Conservation (phyloP, 2,888 invertebrate genomes). For the Germaria angustata region DNA sequence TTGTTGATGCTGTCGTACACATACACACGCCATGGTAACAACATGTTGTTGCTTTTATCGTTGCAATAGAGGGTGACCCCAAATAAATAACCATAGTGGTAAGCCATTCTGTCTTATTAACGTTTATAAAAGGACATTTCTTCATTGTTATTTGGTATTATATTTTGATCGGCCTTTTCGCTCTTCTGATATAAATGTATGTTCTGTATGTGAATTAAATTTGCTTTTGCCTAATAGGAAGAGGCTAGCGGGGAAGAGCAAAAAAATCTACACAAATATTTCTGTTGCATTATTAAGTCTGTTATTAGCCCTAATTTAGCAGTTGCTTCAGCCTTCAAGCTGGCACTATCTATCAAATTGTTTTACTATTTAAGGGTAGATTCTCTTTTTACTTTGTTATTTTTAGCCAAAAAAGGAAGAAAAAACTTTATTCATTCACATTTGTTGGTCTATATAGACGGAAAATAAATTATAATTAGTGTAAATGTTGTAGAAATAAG, state of each 20-base stretch:
- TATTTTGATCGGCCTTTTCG: background rate
- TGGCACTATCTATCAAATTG: constrained; percentile 60
- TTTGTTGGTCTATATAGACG: constrained; percentile 25
- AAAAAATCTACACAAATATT: constrained; percentile 7
- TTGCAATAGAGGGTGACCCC: constrained; percentile 62
- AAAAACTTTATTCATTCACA: constrained; percentile 36
- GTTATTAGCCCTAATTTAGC: constrained; percentile 49
- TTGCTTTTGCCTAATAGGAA: constrained; percentile 5
- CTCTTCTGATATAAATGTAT: background rate
- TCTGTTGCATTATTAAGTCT: constrained; percentile 9
- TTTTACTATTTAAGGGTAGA: constrained; percentile 14
- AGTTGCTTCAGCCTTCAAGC: constrained; percentile 26
- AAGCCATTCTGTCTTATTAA: constrained; percentile 70
- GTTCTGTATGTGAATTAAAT: constrained; percentile 29
- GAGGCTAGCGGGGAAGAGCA: background rate
- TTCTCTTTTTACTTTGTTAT: background rate
- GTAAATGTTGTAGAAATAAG: constrained; percentile 50
- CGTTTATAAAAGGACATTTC: constrained; percentile 68
- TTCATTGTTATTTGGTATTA: constrained; percentile 47
- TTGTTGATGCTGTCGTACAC: constrained; percentile 19
- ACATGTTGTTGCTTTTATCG: constrained; percentile 7
- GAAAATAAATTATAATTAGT: constrained; percentile 67
- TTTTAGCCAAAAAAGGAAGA: background rate
- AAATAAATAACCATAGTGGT: constrained; percentile 68
- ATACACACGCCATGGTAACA: constrained; percentile 10